Conservation (phyloP, 2,113 vertebrate genomes). For the Suncus etruscus region DNA sequence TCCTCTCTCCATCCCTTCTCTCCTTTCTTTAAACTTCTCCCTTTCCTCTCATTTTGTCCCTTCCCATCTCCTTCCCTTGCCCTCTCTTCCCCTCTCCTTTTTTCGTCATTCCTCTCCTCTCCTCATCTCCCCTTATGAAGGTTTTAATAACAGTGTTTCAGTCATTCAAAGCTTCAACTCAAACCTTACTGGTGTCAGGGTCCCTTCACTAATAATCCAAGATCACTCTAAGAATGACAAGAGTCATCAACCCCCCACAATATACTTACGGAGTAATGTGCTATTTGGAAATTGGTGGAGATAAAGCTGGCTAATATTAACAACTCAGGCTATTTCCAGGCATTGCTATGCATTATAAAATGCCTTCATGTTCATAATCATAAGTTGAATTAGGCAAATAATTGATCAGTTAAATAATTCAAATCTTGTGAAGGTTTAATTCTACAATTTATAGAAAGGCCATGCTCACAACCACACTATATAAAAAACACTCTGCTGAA, state of each 20-base stretch:
- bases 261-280: not conserved
- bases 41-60: no score
- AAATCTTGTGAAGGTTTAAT: constrained; percentile 16
- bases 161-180: no score
- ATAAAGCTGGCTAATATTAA: not conserved
- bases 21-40: no score
- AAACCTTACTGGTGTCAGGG: no score
- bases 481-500: not conserved
- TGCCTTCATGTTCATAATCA: not conserved
- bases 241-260: not conserved
- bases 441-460: constrained; percentile 14
- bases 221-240: not conserved
- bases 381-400: not conserved
- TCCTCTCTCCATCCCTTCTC: no score
- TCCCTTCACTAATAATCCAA: not conserved
- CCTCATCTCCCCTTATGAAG: no score
- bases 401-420: not conserved
- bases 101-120: no score
- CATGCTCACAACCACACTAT: not conserved
- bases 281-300: not conserved
- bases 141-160: no score
- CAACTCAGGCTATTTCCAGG: not conserved
- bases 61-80: no score
- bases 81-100: no score
- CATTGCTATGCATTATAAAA: not conserved